Percentiles rank a stretch among this genome's conserved stretches.
These are phyloP conservation scores for Melangyna quadrimaculata DNA, from an alignment of 2,888 invertebrate species.

Conservation along the genomic window DNA sequence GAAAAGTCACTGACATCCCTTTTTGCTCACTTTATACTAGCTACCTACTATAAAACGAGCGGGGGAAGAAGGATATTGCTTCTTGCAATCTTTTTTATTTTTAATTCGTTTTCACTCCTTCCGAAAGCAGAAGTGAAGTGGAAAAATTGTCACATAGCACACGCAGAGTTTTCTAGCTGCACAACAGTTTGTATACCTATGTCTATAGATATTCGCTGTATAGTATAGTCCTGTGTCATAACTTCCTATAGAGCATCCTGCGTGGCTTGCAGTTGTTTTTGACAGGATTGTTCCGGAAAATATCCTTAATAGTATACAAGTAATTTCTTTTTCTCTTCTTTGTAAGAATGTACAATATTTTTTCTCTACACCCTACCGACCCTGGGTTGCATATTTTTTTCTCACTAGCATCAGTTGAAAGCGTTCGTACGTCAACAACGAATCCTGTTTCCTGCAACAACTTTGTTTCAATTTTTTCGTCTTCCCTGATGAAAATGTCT, in stretches of 20 bases:
- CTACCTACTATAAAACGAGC: neutral
- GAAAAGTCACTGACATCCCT: constrained; percentile 54
- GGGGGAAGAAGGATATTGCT: constrained; percentile 9
- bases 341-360: neutral
- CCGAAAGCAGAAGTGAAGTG: constrained; percentile 61
- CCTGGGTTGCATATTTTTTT: constrained; percentile 17
- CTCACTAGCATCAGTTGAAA: constrained; percentile 3
- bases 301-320: constrained; percentile 43
- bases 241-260: constrained; percentile 62
- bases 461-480: neutral
- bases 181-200: neutral
- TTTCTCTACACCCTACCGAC: neutral
- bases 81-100: constrained; percentile 44
- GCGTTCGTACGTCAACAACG: constrained; percentile 51
- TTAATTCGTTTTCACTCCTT: neutral
- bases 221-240: constrained; percentile 45
- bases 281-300: constrained; percentile 63
- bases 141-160: constrained; percentile 71
- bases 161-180: constrained; percentile 57
- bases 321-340: constrained; percentile 16
- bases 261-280: constrained; percentile 69
- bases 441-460: constrained; percentile 54
- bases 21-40: neutral
- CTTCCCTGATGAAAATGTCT: constrained; percentile 18
- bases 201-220: neutral